These are phyloP conservation scores for Myotis davidii DNA, from an alignment of 2,113 vertebrate species.

Conservation along the genomic window DNA sequence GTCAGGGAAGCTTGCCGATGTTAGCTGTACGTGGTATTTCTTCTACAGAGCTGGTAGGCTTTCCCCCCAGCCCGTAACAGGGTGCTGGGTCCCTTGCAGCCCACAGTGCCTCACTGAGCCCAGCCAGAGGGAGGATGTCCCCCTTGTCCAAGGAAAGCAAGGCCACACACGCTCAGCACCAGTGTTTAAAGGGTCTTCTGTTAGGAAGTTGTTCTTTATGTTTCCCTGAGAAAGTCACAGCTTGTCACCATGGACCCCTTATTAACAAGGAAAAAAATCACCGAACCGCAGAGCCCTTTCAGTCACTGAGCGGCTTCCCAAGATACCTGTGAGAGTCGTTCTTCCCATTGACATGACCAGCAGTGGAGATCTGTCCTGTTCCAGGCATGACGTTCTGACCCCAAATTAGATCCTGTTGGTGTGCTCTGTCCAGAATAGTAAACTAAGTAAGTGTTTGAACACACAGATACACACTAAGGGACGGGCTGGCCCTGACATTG, in stretches of 20 bases:
- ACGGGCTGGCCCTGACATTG: background rate
- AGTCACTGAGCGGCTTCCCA: background rate
- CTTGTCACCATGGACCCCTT: slow-evolving; percentile 7
- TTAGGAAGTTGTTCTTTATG: background rate
- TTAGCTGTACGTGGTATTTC: background rate
- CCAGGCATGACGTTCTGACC: background rate
- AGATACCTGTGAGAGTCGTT: background rate
- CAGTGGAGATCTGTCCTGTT: background rate
- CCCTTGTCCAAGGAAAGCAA: background rate
- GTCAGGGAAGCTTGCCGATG: background rate
- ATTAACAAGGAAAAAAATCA: slow-evolving; percentile 23
- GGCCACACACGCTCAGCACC: background rate
- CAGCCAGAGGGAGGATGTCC: background rate
- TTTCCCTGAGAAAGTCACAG: slow-evolving; percentile 22
- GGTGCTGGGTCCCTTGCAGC: background rate
- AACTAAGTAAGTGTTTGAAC: background rate
- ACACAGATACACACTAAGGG: background rate
- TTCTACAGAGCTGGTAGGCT: background rate
- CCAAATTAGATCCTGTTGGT: background rate
- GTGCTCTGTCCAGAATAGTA: background rate
- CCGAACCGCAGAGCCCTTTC: background rate
- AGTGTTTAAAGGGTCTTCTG: background rate
- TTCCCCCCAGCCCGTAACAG: background rate
- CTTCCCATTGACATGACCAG: background rate
- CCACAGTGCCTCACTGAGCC: background rate